phyloP scores from a whole-genome alignment of 2,113 vertebrate species.

The Clarias batrachus region DNA sequence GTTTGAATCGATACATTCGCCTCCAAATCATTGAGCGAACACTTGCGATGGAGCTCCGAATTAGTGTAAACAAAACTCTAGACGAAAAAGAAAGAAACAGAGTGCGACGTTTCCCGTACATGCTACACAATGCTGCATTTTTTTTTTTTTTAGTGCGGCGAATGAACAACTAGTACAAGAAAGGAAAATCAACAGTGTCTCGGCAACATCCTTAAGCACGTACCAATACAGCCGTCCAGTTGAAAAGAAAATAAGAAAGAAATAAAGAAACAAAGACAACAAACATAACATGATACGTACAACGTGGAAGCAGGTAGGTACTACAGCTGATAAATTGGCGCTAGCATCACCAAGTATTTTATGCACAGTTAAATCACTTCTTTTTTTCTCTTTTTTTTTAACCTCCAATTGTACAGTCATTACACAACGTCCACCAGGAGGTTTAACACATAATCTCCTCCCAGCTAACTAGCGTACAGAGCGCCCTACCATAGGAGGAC shows the following conservation, averaged over 20 bases:
- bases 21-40: not conserved
- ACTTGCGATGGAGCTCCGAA: not conserved
- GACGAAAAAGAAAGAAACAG: not conserved
- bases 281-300: constrained; percentile 49
- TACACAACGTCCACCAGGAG: constrained; percentile 57
- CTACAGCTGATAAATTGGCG: constrained; percentile 59
- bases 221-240: constrained; percentile 6
- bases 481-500: constrained; percentile 99
- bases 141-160: not conserved
- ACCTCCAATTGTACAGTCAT: constrained; percentile 47
- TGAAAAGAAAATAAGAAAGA: not conserved
- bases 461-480: constrained; percentile 77
- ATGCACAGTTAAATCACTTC: constrained; percentile 49
- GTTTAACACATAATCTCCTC: constrained; percentile 57
- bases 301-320: constrained; percentile 55
- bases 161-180: constrained; percentile 33
- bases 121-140: constrained; percentile 38
- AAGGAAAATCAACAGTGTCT: constrained; percentile 3
- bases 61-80: not conserved
- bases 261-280: constrained; percentile 31
- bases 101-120: constrained; percentile 30
- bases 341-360: constrained; percentile 56
- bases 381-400: constrained; percentile 31
- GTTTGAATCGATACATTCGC: constrained; percentile 7
- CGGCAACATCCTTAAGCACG: constrained; percentile 28